Evolutionary conservation across 2,888 invertebrate species (phyloP), one percentile per base, ranked within the genome.

Genomic region (Tribolium freemani): DNA sequence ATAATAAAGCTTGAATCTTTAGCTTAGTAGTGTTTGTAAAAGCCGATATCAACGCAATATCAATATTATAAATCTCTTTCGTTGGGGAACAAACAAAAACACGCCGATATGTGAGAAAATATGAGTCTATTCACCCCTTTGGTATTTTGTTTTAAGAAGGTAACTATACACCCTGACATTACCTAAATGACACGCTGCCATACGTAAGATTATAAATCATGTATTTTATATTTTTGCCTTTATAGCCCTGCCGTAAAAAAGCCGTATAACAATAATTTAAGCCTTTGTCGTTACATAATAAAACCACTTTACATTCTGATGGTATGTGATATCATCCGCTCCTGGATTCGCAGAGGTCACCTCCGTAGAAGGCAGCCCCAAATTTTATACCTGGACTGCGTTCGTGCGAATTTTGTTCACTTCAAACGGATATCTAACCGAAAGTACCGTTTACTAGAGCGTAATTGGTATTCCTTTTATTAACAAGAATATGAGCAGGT

Each of bases 161-260:
- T 44, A 54, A 21, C 20, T 63, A 31, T 46, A 21, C n/a, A 26
- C 16, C n/a, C 56, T 67, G 57, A 30, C 69, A 69, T 69, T 69
- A 69, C 21, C 16, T 2, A 44, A 69, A 69, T 69, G 68, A 68
- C 58, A 54, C 44, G 31, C 46, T 67, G 56, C 38, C 67, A 57
- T 50, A 67, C 48, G 45, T 56, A 44, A 48, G 57, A 69, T 38
- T 51, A 50, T 51, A 69, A 69, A 69, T 69, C 61, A 61, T 54
- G 53, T 16, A 69, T 69, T 61, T 69, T 61, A 57, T 53, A 63
- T 51, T 38, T 38, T 60, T 44, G 11, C 48, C 48, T 66, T 60
- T 58, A 60, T 38, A 13, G 38, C 38, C 9, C 8, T 2, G 58
- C 31, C 10, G 51, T 60, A 69, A 58, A 68, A 57, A 51, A 69